These are phyloP conservation scores for Pomacea canaliculata DNA, from an alignment of 2,888 invertebrate genomes.

Conservation along the genomic window DNA sequence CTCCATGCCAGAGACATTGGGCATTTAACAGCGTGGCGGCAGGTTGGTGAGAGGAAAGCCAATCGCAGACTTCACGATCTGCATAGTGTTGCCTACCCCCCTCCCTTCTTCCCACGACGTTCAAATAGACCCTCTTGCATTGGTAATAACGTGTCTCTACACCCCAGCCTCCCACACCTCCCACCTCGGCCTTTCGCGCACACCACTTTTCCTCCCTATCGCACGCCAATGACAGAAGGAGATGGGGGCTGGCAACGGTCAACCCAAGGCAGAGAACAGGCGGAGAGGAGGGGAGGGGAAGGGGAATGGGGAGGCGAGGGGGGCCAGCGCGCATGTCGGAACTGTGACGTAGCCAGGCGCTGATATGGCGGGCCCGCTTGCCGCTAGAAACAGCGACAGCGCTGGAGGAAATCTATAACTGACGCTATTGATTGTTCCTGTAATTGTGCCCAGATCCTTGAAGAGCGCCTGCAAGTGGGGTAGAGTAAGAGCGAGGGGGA, in stretches of 20 bases:
- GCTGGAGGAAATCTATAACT: conserved; percentile 19
- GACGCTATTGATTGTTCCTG: conserved; percentile 19
- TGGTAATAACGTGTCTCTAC: not conserved
- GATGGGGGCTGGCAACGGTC: no score
- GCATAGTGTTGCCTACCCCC: not conserved
- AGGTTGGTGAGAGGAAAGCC: no score
- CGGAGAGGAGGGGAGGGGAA: not conserved
- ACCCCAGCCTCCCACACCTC: not conserved
- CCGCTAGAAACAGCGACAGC: not conserved
- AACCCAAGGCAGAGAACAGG: not conserved
- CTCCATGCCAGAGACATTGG: no score
- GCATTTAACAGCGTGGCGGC: no score
- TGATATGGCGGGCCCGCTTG: no score
- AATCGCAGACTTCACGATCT: no score
- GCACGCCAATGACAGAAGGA: not conserved
- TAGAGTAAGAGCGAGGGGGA: not conserved
- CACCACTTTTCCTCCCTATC: not conserved
- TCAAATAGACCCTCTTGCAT: not conserved
- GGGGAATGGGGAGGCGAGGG: not conserved
- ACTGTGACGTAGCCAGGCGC: no score
- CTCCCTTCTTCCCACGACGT: not conserved
- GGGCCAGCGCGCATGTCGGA: not conserved
- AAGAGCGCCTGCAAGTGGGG: not conserved
- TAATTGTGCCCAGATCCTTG: not conserved
- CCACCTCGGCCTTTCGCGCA: not conserved